Evolutionary conservation across 2,888 invertebrate species (phyloP).

Genomic region (Andrena haemorrhoa): DNA sequence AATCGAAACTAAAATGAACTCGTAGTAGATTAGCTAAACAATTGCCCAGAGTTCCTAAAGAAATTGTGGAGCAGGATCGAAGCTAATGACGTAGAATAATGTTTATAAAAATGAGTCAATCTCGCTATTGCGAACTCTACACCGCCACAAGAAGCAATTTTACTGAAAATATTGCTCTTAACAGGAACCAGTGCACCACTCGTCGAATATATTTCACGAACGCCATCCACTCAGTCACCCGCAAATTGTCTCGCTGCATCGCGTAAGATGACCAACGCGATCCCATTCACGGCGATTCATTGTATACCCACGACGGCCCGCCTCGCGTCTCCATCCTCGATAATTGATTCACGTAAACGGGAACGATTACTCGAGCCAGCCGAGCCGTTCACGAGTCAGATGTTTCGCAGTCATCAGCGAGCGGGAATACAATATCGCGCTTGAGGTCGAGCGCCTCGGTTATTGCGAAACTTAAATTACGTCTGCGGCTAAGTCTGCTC

Average conservation of each 20-base stretch:
- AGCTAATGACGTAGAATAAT: too few species aligned
- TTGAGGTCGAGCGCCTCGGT: constrained; percentile 21
- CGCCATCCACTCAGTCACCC: not conserved
- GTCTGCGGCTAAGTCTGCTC: constrained; percentile 22
- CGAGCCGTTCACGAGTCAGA: not conserved
- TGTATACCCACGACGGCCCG: not conserved
- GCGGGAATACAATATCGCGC: constrained; percentile 25
- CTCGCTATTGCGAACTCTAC: too few species aligned
- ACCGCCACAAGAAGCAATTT: too few species aligned
- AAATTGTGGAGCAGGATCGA: too few species aligned
- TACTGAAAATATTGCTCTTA: too few species aligned
- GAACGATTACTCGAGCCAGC: constrained; percentile 16
- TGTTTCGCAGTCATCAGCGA: not conserved
- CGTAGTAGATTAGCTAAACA: too few species aligned
- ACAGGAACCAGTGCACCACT: too few species aligned
- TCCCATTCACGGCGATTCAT: not conserved
- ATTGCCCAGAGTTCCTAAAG: too few species aligned
- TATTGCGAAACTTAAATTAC: constrained; percentile 49
- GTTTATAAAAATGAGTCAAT: too few species aligned
- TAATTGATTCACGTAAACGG: constrained; percentile 16
- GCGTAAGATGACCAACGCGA: not conserved
- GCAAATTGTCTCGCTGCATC: not conserved
- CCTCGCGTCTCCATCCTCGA: not conserved
- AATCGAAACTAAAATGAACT: too few species aligned
- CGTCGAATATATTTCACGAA: too few species aligned